Evolutionary conservation across 2,113 vertebrate genomes (phyloP).

Genomic region (Eleginops maclovinus): DNA sequence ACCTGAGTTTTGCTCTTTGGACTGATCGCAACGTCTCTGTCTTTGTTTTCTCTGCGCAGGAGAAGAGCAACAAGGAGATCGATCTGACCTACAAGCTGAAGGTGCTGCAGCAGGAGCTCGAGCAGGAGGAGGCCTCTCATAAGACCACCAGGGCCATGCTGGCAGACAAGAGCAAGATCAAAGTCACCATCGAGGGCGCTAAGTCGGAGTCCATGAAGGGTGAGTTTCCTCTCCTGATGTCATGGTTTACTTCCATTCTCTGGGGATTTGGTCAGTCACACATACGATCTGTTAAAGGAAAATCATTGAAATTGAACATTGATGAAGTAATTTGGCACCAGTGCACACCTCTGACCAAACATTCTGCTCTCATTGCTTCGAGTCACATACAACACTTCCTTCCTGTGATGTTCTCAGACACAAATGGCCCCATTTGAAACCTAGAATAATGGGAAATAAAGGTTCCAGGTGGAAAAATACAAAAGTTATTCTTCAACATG

Average conservation of each 20-base stretch:
- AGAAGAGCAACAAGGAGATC: slow-evolving; percentile 98
- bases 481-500: neutral
- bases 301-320: neutral
- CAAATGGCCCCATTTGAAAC: no score
- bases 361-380: no score
- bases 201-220: slow-evolving; percentile 99
- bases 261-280: neutral
- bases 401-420: no score
- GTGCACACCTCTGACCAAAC: no score
- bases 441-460: no score
- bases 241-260: neutral
- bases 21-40: neutral
- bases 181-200: slow-evolving; percentile 96
- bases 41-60: slow-evolving; percentile 78
- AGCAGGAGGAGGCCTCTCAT: slow-evolving; percentile 95
- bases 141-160: slow-evolving; percentile 94
- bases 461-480: no score
- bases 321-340: neutral
- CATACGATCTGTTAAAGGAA: neutral
- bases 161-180: slow-evolving; percentile 98
- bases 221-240: slow-evolving; percentile 58
- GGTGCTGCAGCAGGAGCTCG: slow-evolving; percentile 95
- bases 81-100: slow-evolving; percentile 98
- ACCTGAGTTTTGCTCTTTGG: neutral
- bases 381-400: no score